Percentiles rank a stretch among this genome's conserved stretches.
These are phyloP conservation scores for Acanthurus lineatus DNA, from an alignment of 2,797 vertebrate species.

Conservation along the genomic window DNA sequence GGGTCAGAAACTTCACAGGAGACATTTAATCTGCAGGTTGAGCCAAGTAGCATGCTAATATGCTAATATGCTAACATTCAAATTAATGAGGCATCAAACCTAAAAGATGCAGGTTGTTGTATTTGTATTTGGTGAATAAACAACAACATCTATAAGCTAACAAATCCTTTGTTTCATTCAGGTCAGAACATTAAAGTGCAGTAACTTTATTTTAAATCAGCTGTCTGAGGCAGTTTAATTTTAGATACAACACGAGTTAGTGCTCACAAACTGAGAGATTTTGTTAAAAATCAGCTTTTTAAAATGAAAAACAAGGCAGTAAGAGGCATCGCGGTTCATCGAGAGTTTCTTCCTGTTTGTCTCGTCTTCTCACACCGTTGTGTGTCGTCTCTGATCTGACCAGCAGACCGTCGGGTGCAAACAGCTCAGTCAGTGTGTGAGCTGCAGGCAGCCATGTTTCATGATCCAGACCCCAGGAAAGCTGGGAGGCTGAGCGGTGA, in stretches of 20 bases:
- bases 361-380: background rate
- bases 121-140: slow-evolving; percentile 8
- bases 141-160: slow-evolving; percentile 14
- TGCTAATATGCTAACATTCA: too few relatives aligned
- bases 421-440: background rate
- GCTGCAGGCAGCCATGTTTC: background rate
- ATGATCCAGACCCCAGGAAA: background rate
- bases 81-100: too few relatives aligned
- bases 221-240: background rate
- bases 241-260: slow-evolving; percentile 3
- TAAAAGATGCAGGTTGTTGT: background rate
- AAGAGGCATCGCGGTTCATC: slow-evolving; percentile 7
- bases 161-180: slow-evolving; percentile 33
- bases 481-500: background rate
- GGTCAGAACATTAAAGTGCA: slow-evolving; percentile 51
- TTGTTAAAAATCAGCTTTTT: slow-evolving; percentile 55
- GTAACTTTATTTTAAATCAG: slow-evolving; percentile 48
- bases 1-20: too few relatives aligned
- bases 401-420: too few relatives aligned
- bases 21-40: too few relatives aligned
- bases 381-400: background rate
- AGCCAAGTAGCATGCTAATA: too few relatives aligned
- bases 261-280: slow-evolving; percentile 3
- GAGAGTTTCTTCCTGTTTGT: background rate
- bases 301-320: slow-evolving; percentile 38